A percentile compares a stretch with the other conserved stretches of the same genome.
phyloP scores from a whole-genome alignment of 1,140 invertebrate species.

The Paralvinella palmiformis region DNA sequence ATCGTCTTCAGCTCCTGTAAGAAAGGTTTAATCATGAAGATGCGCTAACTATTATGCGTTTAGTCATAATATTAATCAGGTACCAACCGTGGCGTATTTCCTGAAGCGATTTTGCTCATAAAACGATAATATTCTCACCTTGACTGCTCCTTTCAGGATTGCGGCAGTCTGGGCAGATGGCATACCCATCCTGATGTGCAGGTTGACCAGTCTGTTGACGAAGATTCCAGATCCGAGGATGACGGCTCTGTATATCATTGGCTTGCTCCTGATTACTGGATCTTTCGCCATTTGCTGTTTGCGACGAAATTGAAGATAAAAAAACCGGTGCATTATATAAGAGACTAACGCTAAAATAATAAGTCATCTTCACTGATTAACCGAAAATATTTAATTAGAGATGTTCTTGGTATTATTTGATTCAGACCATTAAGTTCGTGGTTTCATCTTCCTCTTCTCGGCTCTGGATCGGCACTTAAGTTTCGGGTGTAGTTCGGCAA shows the following conservation, averaged over 20 bases:
- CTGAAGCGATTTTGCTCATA: neutral
- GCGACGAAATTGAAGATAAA: neutral
- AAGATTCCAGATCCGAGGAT: neutral
- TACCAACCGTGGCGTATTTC: too few species aligned
- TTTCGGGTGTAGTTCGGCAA: too few species aligned
- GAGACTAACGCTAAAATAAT: neutral
- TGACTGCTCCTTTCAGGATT: neutral
- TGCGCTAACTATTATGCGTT: too few species aligned
- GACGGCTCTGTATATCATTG: neutral
- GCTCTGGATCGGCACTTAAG: too few species aligned
- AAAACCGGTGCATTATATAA: neutral
- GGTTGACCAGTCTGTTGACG: neutral
- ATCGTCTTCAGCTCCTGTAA: slow-evolving; percentile 23
- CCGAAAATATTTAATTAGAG: neutral
- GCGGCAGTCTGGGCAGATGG: neutral
- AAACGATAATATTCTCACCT: neutral
- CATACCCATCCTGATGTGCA: neutral
- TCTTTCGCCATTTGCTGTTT: neutral
- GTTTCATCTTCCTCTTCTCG: too few species aligned
- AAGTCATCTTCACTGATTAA: neutral
- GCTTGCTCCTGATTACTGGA: neutral
- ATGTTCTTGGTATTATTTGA: neutral
- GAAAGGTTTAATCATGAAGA: too few species aligned
- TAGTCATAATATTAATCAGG: too few species aligned
- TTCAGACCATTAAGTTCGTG: too few species aligned